Evolutionary conservation across 1,140 invertebrate genomes (phyloP).

Genomic region (Diploscapter pachys): DNA sequence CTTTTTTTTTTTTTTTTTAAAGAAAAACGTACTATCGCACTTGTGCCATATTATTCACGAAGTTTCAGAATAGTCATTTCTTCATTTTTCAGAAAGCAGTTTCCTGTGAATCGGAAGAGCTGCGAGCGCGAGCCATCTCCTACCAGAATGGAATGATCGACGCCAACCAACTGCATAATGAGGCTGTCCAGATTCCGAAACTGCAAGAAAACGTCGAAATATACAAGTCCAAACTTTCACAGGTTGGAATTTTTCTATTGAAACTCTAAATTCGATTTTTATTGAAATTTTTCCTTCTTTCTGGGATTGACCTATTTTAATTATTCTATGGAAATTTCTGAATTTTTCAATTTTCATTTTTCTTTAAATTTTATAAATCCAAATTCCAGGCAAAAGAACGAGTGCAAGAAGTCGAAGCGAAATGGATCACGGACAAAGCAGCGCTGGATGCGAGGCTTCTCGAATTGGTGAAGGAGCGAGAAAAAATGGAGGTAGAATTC

Average conservation of each 20-base stretch:
- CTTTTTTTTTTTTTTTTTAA: too few species aligned
- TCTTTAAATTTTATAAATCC: neutral
- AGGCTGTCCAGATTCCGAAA: slow-evolving; percentile 72
- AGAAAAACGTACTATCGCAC: too few species aligned
- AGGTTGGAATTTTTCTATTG: slow-evolving; percentile 2
- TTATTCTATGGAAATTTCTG: slow-evolving; percentile 14
- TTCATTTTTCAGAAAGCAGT: slow-evolving; percentile 4
- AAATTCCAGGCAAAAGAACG: slow-evolving; percentile 69
- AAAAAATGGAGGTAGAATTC: slow-evolving; percentile 72
- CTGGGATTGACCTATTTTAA: too few species aligned
- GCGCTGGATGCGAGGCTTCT: slow-evolving; percentile 79
- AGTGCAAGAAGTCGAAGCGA: slow-evolving; percentile 76
- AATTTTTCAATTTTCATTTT: slow-evolving; percentile 16
- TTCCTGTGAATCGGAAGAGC: slow-evolving; percentile 87
- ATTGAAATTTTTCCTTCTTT: too few species aligned
- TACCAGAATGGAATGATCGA: slow-evolving; percentile 98
- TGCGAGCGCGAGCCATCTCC: slow-evolving; percentile 87
- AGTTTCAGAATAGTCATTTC: too few species aligned
- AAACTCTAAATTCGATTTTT: too few species aligned
- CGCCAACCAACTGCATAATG: slow-evolving; percentile 91
- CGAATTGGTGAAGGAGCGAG: slow-evolving; percentile 74
- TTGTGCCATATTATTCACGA: too few species aligned
- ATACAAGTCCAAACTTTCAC: slow-evolving; percentile 20
- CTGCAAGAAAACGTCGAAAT: slow-evolving; percentile 23
- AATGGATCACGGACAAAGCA: slow-evolving; percentile 75